phyloP scores from a whole-genome alignment of 2,888 invertebrate species.

The Ormyrus labotus region DNA sequence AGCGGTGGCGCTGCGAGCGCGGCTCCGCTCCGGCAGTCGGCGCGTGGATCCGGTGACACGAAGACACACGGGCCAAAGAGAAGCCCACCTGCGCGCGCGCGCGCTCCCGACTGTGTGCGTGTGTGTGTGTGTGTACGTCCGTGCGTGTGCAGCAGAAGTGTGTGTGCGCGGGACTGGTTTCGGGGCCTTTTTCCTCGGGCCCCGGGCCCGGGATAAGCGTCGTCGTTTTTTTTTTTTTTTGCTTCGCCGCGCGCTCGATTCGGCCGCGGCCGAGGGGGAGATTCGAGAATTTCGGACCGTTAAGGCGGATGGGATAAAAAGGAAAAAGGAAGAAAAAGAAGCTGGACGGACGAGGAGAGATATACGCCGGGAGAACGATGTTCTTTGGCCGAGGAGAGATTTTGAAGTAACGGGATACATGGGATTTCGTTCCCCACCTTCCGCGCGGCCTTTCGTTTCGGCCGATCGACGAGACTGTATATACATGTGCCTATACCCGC shows the following conservation, averaged over 20 bases:
- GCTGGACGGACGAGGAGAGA: neutral
- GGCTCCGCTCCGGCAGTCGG: conserved; percentile 7
- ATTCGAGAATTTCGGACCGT: conserved; percentile 26
- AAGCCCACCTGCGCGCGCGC: too few species aligned
- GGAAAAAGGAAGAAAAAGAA: conserved; percentile 8
- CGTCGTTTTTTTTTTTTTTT: neutral
- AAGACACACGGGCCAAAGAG: too few species aligned
- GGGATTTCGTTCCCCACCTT: neutral
- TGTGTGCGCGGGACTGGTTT: conserved; percentile 34
- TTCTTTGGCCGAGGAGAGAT: neutral
- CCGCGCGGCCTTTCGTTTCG: neutral
- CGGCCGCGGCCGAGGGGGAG: neutral
- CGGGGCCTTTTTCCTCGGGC: conserved; percentile 12
- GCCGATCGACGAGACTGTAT: too few species aligned
- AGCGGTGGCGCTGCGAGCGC: conserved; percentile 7
- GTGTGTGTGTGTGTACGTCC: neutral
- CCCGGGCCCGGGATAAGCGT: neutral
- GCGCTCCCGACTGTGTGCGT: neutral
- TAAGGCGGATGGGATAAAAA: conserved; percentile 3
- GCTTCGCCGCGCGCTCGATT: neutral
- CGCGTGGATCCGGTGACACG: conserved; percentile 31
- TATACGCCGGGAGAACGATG: neutral
- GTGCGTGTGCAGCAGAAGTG: neutral
- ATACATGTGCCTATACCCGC: too few species aligned
- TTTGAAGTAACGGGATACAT: conserved; percentile 40